These are phyloP conservation scores for Osedax frankpressi DNA, from an alignment of 2,888 invertebrate species.

Conservation along the genomic window DNA sequence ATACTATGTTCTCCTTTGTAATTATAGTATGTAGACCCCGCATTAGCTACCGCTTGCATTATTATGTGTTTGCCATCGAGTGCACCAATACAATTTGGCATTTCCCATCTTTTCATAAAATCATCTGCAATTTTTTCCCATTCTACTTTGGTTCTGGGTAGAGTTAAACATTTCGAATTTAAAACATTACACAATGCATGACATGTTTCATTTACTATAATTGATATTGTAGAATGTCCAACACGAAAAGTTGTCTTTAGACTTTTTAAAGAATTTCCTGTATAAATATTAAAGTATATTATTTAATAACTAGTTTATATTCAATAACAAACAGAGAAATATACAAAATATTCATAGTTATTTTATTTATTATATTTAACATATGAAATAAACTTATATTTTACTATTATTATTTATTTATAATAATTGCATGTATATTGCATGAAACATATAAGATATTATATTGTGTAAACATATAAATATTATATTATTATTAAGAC, in stretches of 20 bases:
- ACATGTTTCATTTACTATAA: not conserved
- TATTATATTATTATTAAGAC: not conserved
- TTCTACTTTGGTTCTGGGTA: not conserved
- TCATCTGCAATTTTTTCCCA: conserved; percentile 18
- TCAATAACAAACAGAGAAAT: not conserved
- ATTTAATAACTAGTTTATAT: not conserved
- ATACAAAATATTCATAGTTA: not conserved
- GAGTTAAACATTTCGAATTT: not conserved
- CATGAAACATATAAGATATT: too few species aligned
- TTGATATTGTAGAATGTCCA: not conserved
- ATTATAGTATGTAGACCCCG: conserved; percentile 16
- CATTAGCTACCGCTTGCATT: not conserved
- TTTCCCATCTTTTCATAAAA: conserved; percentile 18
- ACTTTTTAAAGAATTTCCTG: not conserved
- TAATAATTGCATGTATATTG: not conserved
- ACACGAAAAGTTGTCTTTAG: not conserved
- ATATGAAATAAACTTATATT: too few species aligned
- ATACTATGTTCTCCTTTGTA: conserved; percentile 16
- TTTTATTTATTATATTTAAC: too few species aligned
- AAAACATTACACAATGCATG: not conserved
- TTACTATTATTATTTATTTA: not conserved
- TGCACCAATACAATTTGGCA: conserved; percentile 22
- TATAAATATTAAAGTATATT: not conserved
- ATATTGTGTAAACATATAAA: not conserved
- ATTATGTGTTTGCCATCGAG: conserved; percentile 21